Conservation (phyloP, 2,888 invertebrate species). For the Tigriopus californicus region DNA sequence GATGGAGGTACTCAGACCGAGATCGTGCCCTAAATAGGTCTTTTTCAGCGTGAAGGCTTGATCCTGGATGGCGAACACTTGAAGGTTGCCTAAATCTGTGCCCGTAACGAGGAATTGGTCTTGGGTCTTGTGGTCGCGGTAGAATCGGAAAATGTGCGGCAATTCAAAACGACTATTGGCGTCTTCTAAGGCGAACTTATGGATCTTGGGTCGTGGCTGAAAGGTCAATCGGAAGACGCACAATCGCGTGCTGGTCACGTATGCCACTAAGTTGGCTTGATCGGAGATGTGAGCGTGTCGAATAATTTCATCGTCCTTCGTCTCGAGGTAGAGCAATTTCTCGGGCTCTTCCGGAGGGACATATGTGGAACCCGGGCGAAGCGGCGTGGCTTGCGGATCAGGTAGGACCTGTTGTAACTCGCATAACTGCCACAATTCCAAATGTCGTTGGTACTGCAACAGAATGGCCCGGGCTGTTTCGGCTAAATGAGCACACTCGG, state of each 20-base stretch:
- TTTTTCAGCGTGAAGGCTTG: too few relatives aligned
- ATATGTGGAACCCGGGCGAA: not conserved
- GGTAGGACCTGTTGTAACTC: not conserved
- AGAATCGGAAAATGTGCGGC: too few relatives aligned
- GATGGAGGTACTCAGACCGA: too few relatives aligned
- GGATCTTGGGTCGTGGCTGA: too few relatives aligned
- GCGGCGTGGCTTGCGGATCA: not conserved
- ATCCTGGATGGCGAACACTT: too few relatives aligned
- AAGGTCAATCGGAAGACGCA: too few relatives aligned
- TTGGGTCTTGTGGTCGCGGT: too few relatives aligned
- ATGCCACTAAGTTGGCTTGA: constrained; percentile 1
- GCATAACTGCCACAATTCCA: constrained; percentile 8
- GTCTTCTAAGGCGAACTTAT: too few relatives aligned
- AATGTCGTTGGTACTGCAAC: not conserved
- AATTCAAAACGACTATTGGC: too few relatives aligned
- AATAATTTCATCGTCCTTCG: not conserved
- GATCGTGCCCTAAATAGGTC: too few relatives aligned
- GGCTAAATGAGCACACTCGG: not conserved
- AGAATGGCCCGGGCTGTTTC: not conserved
- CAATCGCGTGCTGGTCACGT: not conserved
- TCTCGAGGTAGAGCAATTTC: not conserved
- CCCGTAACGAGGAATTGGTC: too few relatives aligned
- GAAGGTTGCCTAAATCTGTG: too few relatives aligned
- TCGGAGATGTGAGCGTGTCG: not conserved
- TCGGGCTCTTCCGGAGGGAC: not conserved